phyloP scores from a whole-genome alignment of 1,140 invertebrate species.

The Atta colombica region DNA sequence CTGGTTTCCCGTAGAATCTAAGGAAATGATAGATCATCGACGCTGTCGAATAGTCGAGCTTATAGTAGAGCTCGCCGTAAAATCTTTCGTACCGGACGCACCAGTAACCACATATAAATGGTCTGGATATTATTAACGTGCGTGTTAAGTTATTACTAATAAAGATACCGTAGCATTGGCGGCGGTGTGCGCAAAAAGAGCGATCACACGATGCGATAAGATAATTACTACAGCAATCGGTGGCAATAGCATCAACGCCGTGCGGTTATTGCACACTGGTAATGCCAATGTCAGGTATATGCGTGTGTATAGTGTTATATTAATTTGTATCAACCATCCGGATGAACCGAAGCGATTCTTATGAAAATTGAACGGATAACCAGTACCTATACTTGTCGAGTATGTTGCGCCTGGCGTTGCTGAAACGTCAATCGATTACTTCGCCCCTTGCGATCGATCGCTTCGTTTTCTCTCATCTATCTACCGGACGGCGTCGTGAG shows the following conservation, averaged over 20 bases:
- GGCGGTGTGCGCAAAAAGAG: constrained; percentile 23
- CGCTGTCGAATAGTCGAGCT: background rate
- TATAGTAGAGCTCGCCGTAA: background rate
- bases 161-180: constrained; percentile 39
- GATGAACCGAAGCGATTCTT: constrained; percentile 47
- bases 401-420: constrained; percentile 38
- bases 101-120: background rate
- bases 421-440: constrained; percentile 38
- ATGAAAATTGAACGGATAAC: constrained; percentile 57
- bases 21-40: constrained; percentile 61
- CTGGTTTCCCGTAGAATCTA: constrained; percentile 28
- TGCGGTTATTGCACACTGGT: background rate
- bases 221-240: constrained; percentile 58
- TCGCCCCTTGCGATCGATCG: background rate
- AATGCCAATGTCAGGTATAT: background rate
- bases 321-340: constrained; percentile 47
- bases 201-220: constrained; percentile 51
- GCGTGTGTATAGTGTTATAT: background rate
- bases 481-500: constrained; percentile 12
- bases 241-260: constrained; percentile 34
- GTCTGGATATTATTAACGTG: constrained; percentile 48
- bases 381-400: constrained; percentile 23
- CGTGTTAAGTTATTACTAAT: constrained; percentile 61
- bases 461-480: constrained; percentile 28
- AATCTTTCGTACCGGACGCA: background rate